Base-by-base conservation (phyloP, 1,140 invertebrate species). In the Drosophila sp. region DNA sequence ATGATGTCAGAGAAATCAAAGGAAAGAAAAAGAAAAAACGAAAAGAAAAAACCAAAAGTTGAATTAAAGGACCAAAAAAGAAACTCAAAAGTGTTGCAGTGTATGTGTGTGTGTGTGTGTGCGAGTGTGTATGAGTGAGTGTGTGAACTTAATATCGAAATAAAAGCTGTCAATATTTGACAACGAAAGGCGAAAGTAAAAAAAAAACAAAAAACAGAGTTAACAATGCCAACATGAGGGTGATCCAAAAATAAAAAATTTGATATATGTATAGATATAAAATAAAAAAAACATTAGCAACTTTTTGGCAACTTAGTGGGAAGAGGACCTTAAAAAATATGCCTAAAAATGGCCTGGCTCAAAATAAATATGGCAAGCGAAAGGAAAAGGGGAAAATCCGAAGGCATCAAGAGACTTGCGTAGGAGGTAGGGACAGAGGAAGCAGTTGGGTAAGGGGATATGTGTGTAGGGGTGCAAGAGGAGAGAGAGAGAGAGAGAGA, bases 301-400 rank as follows among this genome's bases (percentile, higher is more conserved):
- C 70, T 80, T 80, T 64, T 76, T 64, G 45, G 54, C 43, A 77
- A 80, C 45, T 80, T 80, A 6, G 5, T 2, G 25, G 34, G 27
- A 14, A 8, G n/a, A 9, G 0, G 0, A 27, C 9, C n/a, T 21
- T n/a, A 45, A 61, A 72, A 76, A 56, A 41, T 78, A 75, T 77
- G 81, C 74, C 81, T 86, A 87, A 84, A 87, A 84, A 78, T 75
- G 66, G 45, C 63, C 57, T 62, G 45, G 40, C 38, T 51, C 14
- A 73, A 79, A 84, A 80, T 84, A 84, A 86, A 86, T 80, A 80
- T 84, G 77, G 73, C 77, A 80, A 80, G 75, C 69, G 72, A 76
- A 73, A 77, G 80, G 48, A 38, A 38, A 38, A 13, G 53, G 25
- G 50, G 34, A 45, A 18, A 25, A 11, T n/a, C 2, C 9, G 7